Percentiles rank a stretch among this genome's conserved stretches.
These are phyloP conservation scores for Pyrocephalus nanus DNA, from an alignment of 2,797 vertebrate species.

Conservation along the genomic window DNA sequence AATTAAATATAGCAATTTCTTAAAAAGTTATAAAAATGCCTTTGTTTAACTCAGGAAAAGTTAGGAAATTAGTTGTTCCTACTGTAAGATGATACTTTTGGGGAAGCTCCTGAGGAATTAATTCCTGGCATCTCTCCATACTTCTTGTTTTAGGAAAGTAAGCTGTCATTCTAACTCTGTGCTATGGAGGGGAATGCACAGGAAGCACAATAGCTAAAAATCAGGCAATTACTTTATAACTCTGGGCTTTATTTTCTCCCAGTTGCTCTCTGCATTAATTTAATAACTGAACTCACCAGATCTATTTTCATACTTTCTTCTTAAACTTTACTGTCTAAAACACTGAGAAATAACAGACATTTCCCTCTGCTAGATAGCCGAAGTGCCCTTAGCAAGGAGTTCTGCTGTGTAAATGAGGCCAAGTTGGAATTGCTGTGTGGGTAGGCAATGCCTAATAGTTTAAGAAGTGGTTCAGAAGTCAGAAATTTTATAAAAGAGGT, in stretches of 20 bases:
- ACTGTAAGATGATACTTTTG: not conserved
- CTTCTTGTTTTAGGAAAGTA: not conserved
- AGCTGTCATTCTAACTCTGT: not conserved
- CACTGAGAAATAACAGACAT: not conserved
- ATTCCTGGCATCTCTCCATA: not conserved
- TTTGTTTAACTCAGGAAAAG: not conserved
- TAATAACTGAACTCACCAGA: not conserved
- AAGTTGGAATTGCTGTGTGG: not conserved
- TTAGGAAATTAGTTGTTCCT: not conserved
- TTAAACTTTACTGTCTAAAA: not conserved
- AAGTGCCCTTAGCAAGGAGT: not conserved
- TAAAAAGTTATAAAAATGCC: not conserved
- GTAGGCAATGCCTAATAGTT: not conserved
- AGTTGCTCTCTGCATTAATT: not conserved
- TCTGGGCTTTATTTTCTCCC: slow-evolving; percentile 1
- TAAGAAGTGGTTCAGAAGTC: not conserved
- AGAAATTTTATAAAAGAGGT: not conserved
- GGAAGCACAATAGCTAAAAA: not conserved
- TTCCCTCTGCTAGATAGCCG: not conserved
- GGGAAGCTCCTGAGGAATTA: not conserved
- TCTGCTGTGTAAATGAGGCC: not conserved
- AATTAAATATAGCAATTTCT: not conserved
- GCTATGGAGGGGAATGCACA: not conserved
- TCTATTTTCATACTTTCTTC: not conserved
- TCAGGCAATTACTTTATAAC: slow-evolving; percentile 3